These are phyloP conservation scores for Mormyrops attenuatus DNA, from an alignment of 2,797 vertebrate genomes.

Conservation along the genomic window DNA sequence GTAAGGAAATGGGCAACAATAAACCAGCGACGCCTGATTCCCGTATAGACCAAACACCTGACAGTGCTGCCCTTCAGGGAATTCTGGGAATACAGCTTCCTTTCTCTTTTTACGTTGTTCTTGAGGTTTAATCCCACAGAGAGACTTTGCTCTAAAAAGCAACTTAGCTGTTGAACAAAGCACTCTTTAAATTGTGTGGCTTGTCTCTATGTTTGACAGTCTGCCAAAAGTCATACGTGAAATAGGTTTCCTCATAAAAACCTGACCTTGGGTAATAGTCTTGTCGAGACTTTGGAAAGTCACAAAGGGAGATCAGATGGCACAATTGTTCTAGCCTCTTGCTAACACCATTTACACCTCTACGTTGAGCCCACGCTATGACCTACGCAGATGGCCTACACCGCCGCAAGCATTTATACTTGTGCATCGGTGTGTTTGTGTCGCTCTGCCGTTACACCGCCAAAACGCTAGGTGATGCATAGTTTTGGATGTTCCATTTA, in stretches of 20 bases:
- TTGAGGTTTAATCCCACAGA: neutral
- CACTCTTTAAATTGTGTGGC: neutral
- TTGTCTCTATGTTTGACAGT: neutral
- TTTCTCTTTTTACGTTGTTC: neutral
- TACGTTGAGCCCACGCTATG: neutral
- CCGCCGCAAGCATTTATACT: neutral
- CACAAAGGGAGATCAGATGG: neutral
- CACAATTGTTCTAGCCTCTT: neutral
- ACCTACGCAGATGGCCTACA: neutral
- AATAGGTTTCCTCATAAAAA: neutral
- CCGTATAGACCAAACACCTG: slow-evolving; percentile 48
- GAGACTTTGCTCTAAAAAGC: neutral
- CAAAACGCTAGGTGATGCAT: neutral
- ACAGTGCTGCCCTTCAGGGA: slow-evolving; percentile 30
- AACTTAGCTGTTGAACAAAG: neutral
- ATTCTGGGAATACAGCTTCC: neutral
- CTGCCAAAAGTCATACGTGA: neutral
- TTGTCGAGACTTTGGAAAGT: neutral
- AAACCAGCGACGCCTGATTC: neutral
- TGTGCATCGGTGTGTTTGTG: neutral
- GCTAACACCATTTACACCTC: neutral
- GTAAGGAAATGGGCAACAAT: neutral
- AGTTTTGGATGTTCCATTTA: neutral
- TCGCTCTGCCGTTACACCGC: neutral
- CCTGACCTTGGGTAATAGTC: neutral